Evolutionary conservation across 1,140 invertebrate species (phyloP).

Genomic region (Panagrolaimus sp.): DNA sequence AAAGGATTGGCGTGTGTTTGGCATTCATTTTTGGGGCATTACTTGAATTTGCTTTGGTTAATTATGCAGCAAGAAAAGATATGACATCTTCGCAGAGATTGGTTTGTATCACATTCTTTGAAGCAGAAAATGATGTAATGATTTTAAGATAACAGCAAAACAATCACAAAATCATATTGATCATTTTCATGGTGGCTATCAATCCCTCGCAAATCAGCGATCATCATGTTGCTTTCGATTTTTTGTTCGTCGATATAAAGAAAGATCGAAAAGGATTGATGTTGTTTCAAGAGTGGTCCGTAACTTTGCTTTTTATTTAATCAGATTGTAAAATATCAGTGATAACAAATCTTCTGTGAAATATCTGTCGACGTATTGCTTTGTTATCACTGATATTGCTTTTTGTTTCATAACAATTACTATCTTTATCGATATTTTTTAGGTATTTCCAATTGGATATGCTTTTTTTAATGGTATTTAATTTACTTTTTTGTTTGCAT

Average conservation of each 20-base stretch:
- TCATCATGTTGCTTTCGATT: constrained; percentile 48
- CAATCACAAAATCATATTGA: neutral
- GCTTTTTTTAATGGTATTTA: constrained; percentile 56
- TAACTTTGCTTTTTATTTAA: neutral
- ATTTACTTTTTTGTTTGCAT: neutral
- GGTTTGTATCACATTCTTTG: neutral
- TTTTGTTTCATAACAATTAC: neutral
- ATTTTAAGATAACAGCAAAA: neutral
- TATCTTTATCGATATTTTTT: neutral
- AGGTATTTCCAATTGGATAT: constrained; percentile 57
- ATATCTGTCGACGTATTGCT: too few species aligned
- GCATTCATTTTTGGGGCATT: constrained; percentile 91
- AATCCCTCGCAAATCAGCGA: constrained; percentile 24
- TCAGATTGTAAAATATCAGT: too few species aligned
- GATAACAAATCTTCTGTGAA: too few species aligned
- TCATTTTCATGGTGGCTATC: constrained; percentile 23
- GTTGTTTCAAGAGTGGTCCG: constrained; percentile 49
- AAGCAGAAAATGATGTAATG: neutral
- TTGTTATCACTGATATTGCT: too few species aligned
- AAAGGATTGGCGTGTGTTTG: constrained; percentile 62
- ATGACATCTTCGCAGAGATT: constrained; percentile 41
- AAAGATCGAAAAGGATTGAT: constrained; percentile 52
- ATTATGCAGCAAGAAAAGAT: constrained; percentile 87
- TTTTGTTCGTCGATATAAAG: constrained; percentile 50
- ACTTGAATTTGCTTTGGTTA: constrained; percentile 87